These are phyloP conservation scores for Dendrophyllia cribrosa DNA, from an alignment of 64 coral and sea anemone species.

Conservation along the genomic window DNA sequence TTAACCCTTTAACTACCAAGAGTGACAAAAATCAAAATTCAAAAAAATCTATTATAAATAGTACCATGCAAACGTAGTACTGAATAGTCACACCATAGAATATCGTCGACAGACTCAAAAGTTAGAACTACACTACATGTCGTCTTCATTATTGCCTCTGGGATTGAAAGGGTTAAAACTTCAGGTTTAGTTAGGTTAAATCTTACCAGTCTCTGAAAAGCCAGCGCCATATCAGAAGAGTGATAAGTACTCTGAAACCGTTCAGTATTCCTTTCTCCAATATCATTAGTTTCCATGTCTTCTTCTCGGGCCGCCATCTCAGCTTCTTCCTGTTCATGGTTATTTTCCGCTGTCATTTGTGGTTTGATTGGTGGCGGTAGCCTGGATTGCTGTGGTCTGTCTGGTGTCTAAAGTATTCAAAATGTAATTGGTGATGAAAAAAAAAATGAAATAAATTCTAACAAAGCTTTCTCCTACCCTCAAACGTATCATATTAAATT, in stretches of 20 bases:
- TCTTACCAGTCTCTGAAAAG: slow-evolving; percentile 52
- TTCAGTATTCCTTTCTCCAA: slow-evolving; percentile 21
- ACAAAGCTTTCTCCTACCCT: too few species aligned
- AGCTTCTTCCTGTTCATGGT: slow-evolving; percentile 43
- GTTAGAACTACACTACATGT: too few species aligned
- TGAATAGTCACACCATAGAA: too few species aligned
- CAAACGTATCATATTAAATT: background rate
- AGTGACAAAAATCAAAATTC: too few species aligned
- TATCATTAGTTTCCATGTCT: slow-evolving; percentile 2
- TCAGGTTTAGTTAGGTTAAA: too few species aligned
- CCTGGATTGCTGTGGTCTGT: slow-evolving; percentile 3
- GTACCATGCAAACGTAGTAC: too few species aligned
- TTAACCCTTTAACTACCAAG: too few species aligned
- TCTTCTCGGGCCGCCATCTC: slow-evolving; percentile 9
- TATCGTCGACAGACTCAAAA: too few species aligned
- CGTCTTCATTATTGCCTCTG: too few species aligned
- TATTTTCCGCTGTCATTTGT: background rate
- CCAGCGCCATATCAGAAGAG: slow-evolving; percentile 26
- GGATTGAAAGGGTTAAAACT: too few species aligned
- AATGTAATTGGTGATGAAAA: background rate
- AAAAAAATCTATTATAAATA: too few species aligned
- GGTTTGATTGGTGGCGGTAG: slow-evolving; percentile 10
- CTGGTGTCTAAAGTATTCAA: slow-evolving; percentile 10
- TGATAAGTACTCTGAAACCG: slow-evolving; percentile 62
- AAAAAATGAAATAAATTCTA: background rate